Base-by-base conservation (phyloP, 2,113 vertebrate genomes). In the Dunckerocampus dactyliophorus region DNA sequence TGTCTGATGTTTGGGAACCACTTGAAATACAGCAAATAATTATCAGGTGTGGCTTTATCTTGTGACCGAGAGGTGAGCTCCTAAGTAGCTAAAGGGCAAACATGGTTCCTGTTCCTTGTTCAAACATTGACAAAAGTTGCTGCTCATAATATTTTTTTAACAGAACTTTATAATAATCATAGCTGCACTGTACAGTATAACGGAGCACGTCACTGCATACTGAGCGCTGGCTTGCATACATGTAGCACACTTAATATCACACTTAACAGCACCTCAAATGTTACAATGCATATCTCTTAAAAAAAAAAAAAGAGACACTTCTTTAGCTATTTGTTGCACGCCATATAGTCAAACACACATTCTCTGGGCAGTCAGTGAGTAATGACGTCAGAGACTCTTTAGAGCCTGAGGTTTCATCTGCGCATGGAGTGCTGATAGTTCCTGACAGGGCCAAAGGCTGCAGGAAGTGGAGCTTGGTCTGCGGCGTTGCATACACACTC, bases 391-490 rank as follows among this genome's bases (percentile, higher is more conserved):
- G 48, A 43, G 39, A 43, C 28, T 54, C 56, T 28, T 16, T 22
- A 53, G 51, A 67, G 70, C 67, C 57, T 15, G 16, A 16, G 63
- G 72, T 37, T 37, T 64, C 51, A 50, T 84, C 72, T 39, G 16
- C 47, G 20, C 17, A 11, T 14, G 10, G 31, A 82, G 67, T 6
- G 3, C 64, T 71, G 81, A 87, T 82, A 45, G 31, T 14, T 74
- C 52, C 52, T 49, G 81, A 84, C 77, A 63, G 56, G 60, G 55
- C 43, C 59, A 69, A 66, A 76, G 78, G 71, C 67, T 59, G 60
- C 69, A 74, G 69, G 62, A 72, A 81, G 63, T 54, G 19, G 8
- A 59, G 60, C 63, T 59, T 19, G 0, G 47, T 65, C 47, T 16
- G 46, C 51, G 66, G 39, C 55, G 16, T 82, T 71, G 80, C 43